Base-by-base conservation (phyloP, 2,888 invertebrate genomes). In the Cordilura impudica region DNA sequence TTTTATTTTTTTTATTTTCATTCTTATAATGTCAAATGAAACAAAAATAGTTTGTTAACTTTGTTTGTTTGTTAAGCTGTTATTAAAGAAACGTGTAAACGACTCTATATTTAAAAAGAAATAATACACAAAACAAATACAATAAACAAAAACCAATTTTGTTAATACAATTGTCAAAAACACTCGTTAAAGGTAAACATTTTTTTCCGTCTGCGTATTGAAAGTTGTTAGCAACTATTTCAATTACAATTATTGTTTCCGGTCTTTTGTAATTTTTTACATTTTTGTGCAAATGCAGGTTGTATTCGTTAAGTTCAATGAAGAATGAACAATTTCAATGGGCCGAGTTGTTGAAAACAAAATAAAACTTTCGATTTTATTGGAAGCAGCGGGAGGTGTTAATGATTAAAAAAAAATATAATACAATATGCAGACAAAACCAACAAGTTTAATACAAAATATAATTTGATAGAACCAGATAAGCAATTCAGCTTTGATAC, bases 161-260 rank as follows among this genome's bases (percentile, higher is more conserved):
- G 77, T 53, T 43, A 70, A 73, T 47, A 73, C 69, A 65, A 77
- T 77, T 80, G 80, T 73, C 72, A 80, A 69, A 63, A 61, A 47
- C 72, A 76, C 61, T 63, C 53, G 60, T 66, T 45, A 66, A 43
- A 58, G 4, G 31, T 10, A 31, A 65, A 23, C 26, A n/a, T n/a
- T n/a, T n/a, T 60, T 31, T 56, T 29, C 31, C 45, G 29, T 29
- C 26, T 63, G 35, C 35, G 49, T 23, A 35, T 12, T 35, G 35
- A 35, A 35, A 35, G 10, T 29, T 35, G 35, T 35, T 35, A 12
- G 12, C 12, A 12, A 35, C 35, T n/a, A 39, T 39, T n/a, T 10
- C 35, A 39, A 39, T 39, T 39, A 1, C 26, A 26, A 26, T 39
- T 39, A 26, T 39, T 39, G 12, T 39, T n/a, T 39, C 35, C n/a